A percentile compares a stretch with the other conserved stretches of the same genome.
phyloP scores from a whole-genome alignment of 2,113 vertebrate species.

The Struthidea cinerea region DNA sequence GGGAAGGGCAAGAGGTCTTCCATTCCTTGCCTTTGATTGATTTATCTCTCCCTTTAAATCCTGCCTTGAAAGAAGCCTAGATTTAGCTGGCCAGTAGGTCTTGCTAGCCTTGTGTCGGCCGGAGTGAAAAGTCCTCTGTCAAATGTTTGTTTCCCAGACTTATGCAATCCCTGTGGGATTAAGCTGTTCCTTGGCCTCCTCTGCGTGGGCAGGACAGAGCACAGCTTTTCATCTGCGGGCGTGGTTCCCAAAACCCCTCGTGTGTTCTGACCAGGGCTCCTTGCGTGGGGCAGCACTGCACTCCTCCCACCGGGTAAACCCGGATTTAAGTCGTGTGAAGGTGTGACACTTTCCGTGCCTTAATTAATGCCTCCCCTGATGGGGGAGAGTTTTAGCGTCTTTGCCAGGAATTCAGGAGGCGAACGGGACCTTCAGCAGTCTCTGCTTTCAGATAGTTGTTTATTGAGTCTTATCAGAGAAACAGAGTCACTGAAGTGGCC shows the following conservation, averaged over 20 bases:
- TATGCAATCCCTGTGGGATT: not conserved
- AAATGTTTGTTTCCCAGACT: not conserved
- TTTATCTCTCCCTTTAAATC: not conserved
- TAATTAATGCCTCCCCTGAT: too few relatives aligned
- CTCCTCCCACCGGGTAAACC: not conserved
- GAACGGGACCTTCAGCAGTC: too few relatives aligned
- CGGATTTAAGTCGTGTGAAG: fast-evolving
- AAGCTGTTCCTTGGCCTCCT: not conserved
- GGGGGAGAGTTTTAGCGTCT: too few relatives aligned
- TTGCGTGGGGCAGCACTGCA: fast-evolving
- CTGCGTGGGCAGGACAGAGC: not conserved
- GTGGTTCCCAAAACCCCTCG: not conserved
- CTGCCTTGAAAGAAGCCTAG: not conserved
- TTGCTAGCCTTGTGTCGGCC: not conserved
- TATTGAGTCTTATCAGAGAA: too few relatives aligned
- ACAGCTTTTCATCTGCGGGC: not conserved
- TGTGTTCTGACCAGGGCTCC: not conserved
- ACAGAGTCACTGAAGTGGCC: too few relatives aligned
- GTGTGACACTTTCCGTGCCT: too few relatives aligned
- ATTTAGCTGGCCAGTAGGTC: not conserved
- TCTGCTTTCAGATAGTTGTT: too few relatives aligned
- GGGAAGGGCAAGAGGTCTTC: not conserved
- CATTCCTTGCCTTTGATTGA: not conserved
- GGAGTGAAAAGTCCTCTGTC: not conserved
- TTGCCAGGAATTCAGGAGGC: too few relatives aligned